Conservation (phyloP, 2,888 invertebrate species). For the Ethmia dodecea region DNA sequence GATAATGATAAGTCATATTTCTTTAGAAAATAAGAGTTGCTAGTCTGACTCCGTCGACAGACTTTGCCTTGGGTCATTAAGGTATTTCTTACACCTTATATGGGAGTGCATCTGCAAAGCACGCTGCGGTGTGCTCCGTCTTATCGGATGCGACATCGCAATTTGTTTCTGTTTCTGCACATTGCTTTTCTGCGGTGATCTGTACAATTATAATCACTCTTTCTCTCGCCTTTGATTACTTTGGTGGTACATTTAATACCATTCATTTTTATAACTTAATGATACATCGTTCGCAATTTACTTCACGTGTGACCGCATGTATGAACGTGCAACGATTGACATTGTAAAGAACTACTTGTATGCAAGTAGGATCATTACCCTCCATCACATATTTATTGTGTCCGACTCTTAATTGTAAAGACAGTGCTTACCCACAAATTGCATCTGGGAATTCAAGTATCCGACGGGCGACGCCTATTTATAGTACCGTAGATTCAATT, state of each 20-base stretch:
- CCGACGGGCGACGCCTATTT: conserved; percentile 3
- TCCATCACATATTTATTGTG: conserved; percentile 16
- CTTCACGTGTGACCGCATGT: conserved; percentile 17
- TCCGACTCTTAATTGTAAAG: conserved; percentile 16
- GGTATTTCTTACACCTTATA: too few relatives aligned
- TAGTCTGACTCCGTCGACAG: too few relatives aligned
- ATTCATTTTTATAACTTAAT: conserved; percentile 48
- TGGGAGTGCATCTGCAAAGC: not conserved
- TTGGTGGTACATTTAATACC: conserved; percentile 29
- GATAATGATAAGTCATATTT: too few relatives aligned
- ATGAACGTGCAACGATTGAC: conserved; percentile 11
- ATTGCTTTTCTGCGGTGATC: conserved; percentile 47
- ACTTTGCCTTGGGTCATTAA: too few relatives aligned
- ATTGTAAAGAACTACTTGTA: conserved; percentile 12
- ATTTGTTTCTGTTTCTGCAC: conserved; percentile 59
- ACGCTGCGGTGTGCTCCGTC: conserved; percentile 41
- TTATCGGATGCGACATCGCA: conserved; percentile 56
- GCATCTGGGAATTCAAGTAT: conserved; percentile 1
- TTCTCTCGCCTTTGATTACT: conserved; percentile 41
- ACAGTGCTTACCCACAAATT: conserved; percentile 13
- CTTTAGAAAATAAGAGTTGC: too few relatives aligned
- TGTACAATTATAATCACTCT: conserved; percentile 51
- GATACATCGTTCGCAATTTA: conserved; percentile 26
- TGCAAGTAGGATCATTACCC: conserved; percentile 14
- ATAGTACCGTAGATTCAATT: conserved; percentile 20